These are phyloP conservation scores for Pardosa pseudoannulata DNA, from an alignment of 2,888 invertebrate species.

Conservation along the genomic window DNA sequence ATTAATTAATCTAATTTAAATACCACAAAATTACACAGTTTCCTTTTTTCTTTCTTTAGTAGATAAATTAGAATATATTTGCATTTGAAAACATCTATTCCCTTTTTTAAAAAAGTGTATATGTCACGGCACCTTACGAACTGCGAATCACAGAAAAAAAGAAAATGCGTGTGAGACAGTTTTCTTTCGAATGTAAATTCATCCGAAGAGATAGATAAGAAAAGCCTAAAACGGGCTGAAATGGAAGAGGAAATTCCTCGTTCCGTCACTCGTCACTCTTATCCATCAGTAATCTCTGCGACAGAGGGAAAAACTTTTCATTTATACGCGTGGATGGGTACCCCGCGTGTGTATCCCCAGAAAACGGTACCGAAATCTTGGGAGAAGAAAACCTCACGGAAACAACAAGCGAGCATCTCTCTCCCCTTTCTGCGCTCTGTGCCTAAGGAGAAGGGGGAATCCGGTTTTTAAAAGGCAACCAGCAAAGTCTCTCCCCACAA, in stretches of 20 bases:
- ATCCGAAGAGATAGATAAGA: neutral
- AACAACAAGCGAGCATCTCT: conserved; percentile 60
- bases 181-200: neutral
- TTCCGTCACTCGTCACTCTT: conserved; percentile 16
- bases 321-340: conserved; percentile 62
- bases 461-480: conserved; percentile 51
- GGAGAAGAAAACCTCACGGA: conserved; percentile 23
- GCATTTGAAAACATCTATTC: too few relatives aligned
- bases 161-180: too few relatives aligned
- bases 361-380: conserved; percentile 55
- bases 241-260: conserved; percentile 7
- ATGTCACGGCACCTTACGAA: too few relatives aligned
- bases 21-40: too few relatives aligned
- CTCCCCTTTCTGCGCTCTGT: too few relatives aligned
- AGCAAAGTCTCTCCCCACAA: neutral
- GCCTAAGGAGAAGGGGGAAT: conserved; percentile 35
- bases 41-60: too few relatives aligned
- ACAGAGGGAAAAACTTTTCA: conserved; percentile 28
- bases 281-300: conserved; percentile 26
- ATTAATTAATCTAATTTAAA: too few relatives aligned
- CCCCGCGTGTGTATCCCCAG: conserved; percentile 11
- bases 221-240: conserved; percentile 3
- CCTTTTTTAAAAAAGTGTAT: too few relatives aligned
- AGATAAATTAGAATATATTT: too few relatives aligned
- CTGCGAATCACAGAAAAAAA: too few relatives aligned